These are phyloP conservation scores for Gallinago paraguaiae DNA, from an alignment of 2,113 vertebrate genomes.

Conservation along the genomic window DNA sequence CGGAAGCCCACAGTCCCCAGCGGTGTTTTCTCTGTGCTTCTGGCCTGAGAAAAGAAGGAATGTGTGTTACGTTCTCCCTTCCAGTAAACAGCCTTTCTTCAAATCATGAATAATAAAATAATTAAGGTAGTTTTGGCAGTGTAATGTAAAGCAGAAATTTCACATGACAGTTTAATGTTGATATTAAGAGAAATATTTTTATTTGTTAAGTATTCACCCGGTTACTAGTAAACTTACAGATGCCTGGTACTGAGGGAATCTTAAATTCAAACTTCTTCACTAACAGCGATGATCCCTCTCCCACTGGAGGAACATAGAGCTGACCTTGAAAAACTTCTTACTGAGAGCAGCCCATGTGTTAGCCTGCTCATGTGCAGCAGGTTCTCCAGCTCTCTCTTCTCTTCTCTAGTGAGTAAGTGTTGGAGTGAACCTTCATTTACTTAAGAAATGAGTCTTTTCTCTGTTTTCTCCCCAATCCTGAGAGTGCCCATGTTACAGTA, in stretches of 20 bases:
- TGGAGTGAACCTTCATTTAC: neutral
- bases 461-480: accelerated
- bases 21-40: neutral
- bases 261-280: neutral
- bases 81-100: neutral
- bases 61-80: neutral
- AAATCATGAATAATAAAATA: neutral
- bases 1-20: neutral
- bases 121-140: neutral
- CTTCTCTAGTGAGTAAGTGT: neutral
- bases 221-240: neutral
- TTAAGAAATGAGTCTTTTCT: neutral
- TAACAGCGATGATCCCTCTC: neutral
- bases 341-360: neutral
- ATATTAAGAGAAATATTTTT: neutral
- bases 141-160: neutral
- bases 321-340: neutral
- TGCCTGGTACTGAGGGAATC: neutral
- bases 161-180: neutral
- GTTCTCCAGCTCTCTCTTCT: neutral
- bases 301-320: neutral
- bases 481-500: accelerated
- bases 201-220: neutral
- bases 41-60: neutral
- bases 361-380: neutral